phyloP scores from a whole-genome alignment of 2,797 vertebrate genomes.

The Argyrosomus regius region DNA sequence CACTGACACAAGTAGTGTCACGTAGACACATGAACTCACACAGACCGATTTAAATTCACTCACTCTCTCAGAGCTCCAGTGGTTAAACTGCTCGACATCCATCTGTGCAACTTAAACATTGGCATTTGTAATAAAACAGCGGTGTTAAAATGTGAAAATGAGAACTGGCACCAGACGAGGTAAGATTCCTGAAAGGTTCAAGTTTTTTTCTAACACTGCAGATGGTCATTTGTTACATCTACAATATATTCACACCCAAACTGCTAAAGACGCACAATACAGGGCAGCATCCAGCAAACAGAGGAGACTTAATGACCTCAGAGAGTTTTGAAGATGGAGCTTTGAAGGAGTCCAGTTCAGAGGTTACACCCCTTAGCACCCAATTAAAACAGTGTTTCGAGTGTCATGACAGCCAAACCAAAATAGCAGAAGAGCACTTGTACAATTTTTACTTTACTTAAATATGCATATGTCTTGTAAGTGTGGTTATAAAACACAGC shows the following conservation, averaged over 20 bases:
- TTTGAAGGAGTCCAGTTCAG: constrained; percentile 16
- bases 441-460: no score
- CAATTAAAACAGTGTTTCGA: constrained; percentile 35
- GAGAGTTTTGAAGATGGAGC: neutral
- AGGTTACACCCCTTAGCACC: neutral
- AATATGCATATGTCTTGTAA: neutral
- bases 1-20: constrained; percentile 1
- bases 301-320: neutral
- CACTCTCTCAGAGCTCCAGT: neutral
- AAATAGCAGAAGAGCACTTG: constrained; percentile 6
- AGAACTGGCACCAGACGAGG: constrained; percentile 1
- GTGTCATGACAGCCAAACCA: constrained; percentile 1
- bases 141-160: neutral
- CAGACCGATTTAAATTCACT: constrained; percentile 4
- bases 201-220: constrained; percentile 1
- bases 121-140: neutral
- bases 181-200: constrained; percentile 7
- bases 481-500: neutral
- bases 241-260: neutral
- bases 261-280: neutral
- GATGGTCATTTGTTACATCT: constrained; percentile 2
- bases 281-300: neutral
- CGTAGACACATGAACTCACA: neutral
- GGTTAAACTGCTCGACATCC: neutral
- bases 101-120: neutral